Evolutionary conservation across 2,113 vertebrate species (phyloP).

Genomic region (Myocastor coypus): DNA sequence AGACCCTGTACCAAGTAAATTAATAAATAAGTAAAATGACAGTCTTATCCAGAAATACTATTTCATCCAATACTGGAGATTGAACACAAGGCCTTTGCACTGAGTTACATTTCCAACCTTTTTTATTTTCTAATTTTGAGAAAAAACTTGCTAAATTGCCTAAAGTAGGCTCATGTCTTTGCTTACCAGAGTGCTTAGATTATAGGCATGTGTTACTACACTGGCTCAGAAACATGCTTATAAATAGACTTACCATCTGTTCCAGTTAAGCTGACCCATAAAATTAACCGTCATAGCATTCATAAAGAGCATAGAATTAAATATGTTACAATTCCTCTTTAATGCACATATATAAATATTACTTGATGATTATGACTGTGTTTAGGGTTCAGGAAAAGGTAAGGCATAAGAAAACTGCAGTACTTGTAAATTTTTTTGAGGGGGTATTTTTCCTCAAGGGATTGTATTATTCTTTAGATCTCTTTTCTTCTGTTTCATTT

Average conservation of each 20-base stretch:
- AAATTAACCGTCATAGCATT: neutral
- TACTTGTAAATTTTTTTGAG: neutral
- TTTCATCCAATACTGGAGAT: neutral
- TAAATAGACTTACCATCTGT: neutral
- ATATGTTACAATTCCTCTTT: constrained; percentile 21
- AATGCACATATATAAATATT: neutral
- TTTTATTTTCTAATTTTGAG: neutral
- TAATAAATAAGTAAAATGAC: neutral
- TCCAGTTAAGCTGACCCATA: neutral
- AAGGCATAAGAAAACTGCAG: constrained; percentile 36
- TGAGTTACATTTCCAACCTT: neutral
- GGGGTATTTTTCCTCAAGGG: neutral
- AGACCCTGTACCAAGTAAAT: too few species aligned
- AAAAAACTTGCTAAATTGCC: neutral
- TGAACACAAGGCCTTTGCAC: neutral
- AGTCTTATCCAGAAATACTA: constrained; percentile 19
- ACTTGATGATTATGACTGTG: neutral
- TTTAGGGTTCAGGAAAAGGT: constrained; percentile 25
- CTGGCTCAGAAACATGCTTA: neutral
- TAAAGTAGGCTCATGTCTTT: neutral
- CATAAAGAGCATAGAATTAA: neutral
- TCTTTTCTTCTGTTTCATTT: constrained; percentile 6
- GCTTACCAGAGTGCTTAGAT: neutral
- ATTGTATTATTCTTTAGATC: neutral
- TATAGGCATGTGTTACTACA: neutral